These are phyloP conservation scores for Lycocorax pyrrhopterus DNA, from an alignment of 2,113 vertebrate species.

Conservation along the genomic window DNA sequence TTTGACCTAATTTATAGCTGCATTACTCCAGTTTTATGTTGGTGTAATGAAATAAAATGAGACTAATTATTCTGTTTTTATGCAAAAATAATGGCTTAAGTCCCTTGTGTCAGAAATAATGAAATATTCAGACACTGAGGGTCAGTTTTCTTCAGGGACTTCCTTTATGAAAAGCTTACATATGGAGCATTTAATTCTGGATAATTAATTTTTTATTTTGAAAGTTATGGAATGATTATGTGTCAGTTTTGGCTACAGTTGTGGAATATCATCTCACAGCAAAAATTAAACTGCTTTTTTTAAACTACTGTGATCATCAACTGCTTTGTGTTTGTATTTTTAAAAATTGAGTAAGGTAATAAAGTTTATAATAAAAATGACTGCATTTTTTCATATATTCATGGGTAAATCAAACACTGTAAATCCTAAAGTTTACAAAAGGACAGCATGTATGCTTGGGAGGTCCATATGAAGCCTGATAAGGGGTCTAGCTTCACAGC, in stretches of 20 bases:
- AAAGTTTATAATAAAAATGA: background rate
- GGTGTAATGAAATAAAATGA: background rate
- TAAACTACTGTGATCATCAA: background rate
- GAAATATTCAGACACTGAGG: background rate
- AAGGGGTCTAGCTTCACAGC: background rate
- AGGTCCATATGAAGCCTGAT: background rate
- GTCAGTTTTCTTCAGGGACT: background rate
- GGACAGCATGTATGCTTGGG: background rate
- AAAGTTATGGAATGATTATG: background rate
- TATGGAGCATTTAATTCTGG: background rate
- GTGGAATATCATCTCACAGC: background rate
- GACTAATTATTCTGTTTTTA: background rate
- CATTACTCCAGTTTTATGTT: background rate
- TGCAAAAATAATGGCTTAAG: background rate
- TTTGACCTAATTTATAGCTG: background rate
- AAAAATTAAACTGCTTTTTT: background rate
- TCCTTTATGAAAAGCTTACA: background rate
- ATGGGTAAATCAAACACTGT: background rate
- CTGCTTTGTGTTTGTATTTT: background rate
- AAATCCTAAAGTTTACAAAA: background rate
- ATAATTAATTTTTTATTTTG: background rate
- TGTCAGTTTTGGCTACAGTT: background rate
- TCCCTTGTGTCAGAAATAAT: conserved; percentile 8
- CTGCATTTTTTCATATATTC: background rate
- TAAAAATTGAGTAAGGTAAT: background rate